phyloP scores from a whole-genome alignment of 1,140 invertebrate genomes.

The Heliconius congener region DNA sequence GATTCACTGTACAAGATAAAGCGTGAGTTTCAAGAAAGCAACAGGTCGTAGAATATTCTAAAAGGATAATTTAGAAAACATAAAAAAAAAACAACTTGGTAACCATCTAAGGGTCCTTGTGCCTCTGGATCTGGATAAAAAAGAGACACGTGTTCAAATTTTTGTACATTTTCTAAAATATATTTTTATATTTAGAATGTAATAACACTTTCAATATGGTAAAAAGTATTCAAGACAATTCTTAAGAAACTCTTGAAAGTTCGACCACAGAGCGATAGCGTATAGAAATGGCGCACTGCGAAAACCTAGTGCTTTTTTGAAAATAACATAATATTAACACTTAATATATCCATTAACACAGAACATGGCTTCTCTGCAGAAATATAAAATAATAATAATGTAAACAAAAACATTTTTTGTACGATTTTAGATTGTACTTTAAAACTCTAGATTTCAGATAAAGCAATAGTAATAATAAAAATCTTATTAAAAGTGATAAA shows the following conservation, averaged over 20 bases:
- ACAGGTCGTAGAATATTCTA: conserved; percentile 45
- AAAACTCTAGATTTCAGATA: no score
- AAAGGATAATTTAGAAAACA: background rate
- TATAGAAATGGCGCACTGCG: conserved; percentile 16
- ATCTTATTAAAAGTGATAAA: no score
- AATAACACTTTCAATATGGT: no score
- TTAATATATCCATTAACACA: conserved; percentile 68
- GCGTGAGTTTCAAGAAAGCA: conserved; percentile 76
- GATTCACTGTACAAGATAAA: conserved; percentile 71
- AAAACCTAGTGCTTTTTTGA: conserved; percentile 74
- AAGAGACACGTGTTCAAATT: no score
- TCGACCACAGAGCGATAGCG: conserved; percentile 40
- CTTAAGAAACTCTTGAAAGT: background rate
- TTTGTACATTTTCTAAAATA: background rate
- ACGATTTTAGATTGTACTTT: no score
- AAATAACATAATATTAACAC: conserved; percentile 49
- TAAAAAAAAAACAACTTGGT: background rate
- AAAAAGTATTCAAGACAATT: background rate
- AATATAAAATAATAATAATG: background rate
- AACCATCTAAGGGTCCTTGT: no score
- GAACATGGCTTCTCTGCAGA: conserved; percentile 57
- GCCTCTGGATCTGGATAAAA: no score
- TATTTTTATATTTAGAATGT: no score
- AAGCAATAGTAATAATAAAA: no score
- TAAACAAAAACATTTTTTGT: background rate